phyloP scores from a whole-genome alignment of 2,888 invertebrate species.

The Deilephila porcellus region DNA sequence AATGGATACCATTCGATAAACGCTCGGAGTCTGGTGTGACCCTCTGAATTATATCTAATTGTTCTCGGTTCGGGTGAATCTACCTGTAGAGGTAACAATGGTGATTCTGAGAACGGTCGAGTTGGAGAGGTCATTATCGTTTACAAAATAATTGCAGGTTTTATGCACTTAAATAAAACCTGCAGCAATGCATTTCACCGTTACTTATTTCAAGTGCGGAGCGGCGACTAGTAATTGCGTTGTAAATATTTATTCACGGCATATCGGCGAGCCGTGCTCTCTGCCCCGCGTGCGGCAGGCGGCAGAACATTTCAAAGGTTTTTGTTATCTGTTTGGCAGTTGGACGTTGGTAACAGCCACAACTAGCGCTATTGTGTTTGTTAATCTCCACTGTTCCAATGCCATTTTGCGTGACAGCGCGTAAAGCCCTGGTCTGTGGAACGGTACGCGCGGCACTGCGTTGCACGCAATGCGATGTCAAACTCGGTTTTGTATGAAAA shows the following conservation, averaged over 20 bases:
- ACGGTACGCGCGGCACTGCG: too few relatives aligned
- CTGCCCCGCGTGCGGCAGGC: background rate
- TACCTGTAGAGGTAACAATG: constrained; percentile 45
- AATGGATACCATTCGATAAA: constrained; percentile 35
- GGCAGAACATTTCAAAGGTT: constrained; percentile 48
- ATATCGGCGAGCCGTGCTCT: constrained; percentile 39
- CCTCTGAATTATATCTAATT: constrained; percentile 33
- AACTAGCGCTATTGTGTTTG: constrained; percentile 14
- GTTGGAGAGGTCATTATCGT: constrained; percentile 46
- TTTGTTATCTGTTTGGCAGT: constrained; percentile 47
- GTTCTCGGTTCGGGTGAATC: constrained; percentile 38
- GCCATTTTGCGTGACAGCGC: constrained; percentile 39
- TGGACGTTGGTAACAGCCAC: constrained; percentile 41
- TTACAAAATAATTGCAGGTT: constrained; percentile 52
- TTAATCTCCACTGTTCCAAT: constrained; percentile 25
- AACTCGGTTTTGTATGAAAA: too few relatives aligned
- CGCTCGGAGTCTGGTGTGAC: constrained; percentile 36
- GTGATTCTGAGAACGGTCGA: constrained; percentile 54
- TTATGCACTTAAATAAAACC: constrained; percentile 42
- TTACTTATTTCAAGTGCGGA: constrained; percentile 46
- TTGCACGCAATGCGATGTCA: too few relatives aligned
- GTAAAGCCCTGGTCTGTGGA: too few relatives aligned
- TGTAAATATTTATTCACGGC: constrained; percentile 50
- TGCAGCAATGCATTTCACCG: constrained; percentile 37
- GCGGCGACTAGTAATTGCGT: constrained; percentile 43